Evolutionary conservation across 2,888 invertebrate genomes (phyloP).

Genomic region (Acleris holmiana): DNA sequence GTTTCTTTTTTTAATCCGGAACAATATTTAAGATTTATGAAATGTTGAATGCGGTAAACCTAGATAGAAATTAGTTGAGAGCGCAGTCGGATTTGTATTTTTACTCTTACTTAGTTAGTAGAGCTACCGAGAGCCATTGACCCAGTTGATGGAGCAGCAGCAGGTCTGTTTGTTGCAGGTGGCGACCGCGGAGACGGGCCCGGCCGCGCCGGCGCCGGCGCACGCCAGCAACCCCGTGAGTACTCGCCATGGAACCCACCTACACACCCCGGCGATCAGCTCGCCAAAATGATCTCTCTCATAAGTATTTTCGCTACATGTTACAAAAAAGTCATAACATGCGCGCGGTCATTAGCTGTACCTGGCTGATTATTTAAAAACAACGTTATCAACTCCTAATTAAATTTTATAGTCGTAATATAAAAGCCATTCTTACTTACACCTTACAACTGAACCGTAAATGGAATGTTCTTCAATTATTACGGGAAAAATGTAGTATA

Average conservation of each 20-base stretch:
- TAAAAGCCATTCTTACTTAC: constrained; percentile 46
- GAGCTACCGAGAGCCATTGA: constrained; percentile 61
- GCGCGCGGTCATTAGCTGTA: constrained; percentile 8
- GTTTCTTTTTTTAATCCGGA: too few species aligned
- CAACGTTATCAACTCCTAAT: constrained; percentile 45
- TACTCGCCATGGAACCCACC: constrained; percentile 33
- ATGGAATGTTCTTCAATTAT: constrained; percentile 48
- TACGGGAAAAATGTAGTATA: constrained; percentile 47
- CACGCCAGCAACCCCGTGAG: constrained; percentile 72
- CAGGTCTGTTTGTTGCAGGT: constrained; percentile 71
- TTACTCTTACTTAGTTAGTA: constrained; percentile 20
- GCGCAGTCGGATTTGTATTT: constrained; percentile 5
- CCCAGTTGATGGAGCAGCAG: constrained; percentile 62
- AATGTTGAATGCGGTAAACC: too few species aligned
- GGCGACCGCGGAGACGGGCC: constrained; percentile 71
- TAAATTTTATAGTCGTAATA: constrained; percentile 47
- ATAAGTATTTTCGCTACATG: too few species aligned
- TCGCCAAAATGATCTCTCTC: too few species aligned
- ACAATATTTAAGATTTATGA: too few species aligned
- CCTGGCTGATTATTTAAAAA: constrained; percentile 40
- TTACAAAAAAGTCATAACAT: too few species aligned
- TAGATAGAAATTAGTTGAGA: constrained; percentile 1
- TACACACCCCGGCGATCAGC: neutral
- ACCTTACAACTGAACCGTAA: constrained; percentile 35
- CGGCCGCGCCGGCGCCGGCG: constrained; percentile 68